Evolutionary conservation across 2,888 invertebrate species (phyloP), one percentile per base, ranked within the genome.

Genomic region (Parthenolecanium corni): DNA sequence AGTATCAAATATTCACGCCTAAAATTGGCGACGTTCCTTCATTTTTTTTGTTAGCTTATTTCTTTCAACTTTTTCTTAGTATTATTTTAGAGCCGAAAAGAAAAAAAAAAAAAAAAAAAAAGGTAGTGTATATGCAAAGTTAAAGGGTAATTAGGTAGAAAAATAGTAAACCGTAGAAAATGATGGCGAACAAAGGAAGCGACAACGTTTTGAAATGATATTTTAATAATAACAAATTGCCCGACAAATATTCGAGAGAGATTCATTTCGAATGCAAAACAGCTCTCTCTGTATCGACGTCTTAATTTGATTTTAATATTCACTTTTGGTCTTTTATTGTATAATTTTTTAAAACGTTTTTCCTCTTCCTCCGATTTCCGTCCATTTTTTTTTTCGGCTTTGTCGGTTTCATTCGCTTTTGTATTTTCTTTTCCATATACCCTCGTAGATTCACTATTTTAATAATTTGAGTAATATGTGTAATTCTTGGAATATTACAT

Each of bases 1-100:
- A 44, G 42, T 25, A 44, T 44, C 44, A 57, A 46, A 57, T 57
- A 57, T 57, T 57, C 57, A 57, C 57, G 57, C 57, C 57, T 57
- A 31, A 57, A 49, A 24, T 44, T 57, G 44, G 24, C 42, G n/a
- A n/a, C n/a, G 31, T 44, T 14, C 14, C 44, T 44, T 16, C 14
- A 9, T 54, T 42, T 54, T 40, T 3, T 23, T 40, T 23, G 38
- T 54, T 54, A 20, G 21, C 36, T 31, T 14, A 9, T 4, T 44
- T 18, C 44, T 44, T 16, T 16, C 14, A n/a, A 44, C 44, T 3
- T n/a, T 44, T 18, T n/a, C 31, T 24, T 54, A 12, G 42, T 20
- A 40, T 42, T 42, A 24, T 54, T 54, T 42, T 16, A 12, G 21
- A 18, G 42, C 20, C 31, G 9, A n/a, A n/a, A n/a, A n/a, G n/a